Evolutionary conservation across 2,888 invertebrate genomes (phyloP).

Genomic region (Oscheius sp.): DNA sequence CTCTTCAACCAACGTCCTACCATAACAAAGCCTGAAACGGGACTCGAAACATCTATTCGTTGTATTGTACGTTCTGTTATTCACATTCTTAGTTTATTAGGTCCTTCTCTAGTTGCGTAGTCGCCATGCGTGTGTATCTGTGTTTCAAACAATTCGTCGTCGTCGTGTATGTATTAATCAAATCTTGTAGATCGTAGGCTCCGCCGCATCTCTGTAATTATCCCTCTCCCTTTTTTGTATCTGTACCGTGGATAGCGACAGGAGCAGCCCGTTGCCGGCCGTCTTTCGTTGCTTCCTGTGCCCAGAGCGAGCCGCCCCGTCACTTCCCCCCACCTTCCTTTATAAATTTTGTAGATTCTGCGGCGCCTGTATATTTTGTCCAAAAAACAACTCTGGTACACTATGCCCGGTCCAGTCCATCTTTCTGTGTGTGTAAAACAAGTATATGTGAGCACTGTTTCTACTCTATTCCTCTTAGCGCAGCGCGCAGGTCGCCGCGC

Average conservation of each 20-base stretch:
- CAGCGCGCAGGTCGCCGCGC: background rate
- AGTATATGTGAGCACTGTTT: background rate
- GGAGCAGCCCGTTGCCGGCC: conserved; percentile 24
- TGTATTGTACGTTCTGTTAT: background rate
- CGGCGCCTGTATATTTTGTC: background rate
- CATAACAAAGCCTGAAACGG: conserved; percentile 30
- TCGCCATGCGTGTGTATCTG: background rate
- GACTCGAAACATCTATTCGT: background rate
- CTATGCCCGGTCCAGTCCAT: conserved; percentile 19
- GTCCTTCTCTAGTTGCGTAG: too few relatives aligned
- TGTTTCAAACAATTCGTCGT: background rate
- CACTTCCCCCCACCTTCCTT: background rate
- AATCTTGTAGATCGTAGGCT: too few relatives aligned
- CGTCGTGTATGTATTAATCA: background rate
- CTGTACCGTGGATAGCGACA: background rate
- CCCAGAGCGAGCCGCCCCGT: conserved; percentile 26
- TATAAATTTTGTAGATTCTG: background rate
- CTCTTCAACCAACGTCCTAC: conserved; percentile 25
- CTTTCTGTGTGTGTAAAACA: background rate
- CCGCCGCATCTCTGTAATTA: background rate
- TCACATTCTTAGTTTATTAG: too few relatives aligned
- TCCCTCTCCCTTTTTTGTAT: background rate
- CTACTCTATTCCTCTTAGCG: background rate
- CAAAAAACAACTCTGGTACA: conserved; percentile 18
- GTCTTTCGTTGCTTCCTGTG: conserved; percentile 29